Conservation (phyloP, 2,113 vertebrate genomes). For the Accipiter virgatus region DNA sequence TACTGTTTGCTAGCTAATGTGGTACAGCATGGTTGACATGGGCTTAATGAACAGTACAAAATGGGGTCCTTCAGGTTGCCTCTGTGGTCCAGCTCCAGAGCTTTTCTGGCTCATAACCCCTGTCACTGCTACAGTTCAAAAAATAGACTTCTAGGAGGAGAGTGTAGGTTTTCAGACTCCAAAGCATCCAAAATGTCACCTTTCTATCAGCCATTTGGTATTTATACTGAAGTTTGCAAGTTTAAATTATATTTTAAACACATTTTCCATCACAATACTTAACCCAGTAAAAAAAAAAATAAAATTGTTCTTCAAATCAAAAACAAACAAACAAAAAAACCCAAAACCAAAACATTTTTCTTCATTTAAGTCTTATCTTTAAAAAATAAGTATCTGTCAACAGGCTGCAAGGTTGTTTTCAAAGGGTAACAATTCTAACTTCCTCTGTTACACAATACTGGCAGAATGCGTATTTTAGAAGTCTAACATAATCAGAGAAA, state of each 20-base stretch:
- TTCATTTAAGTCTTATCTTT: background rate
- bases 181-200: background rate
- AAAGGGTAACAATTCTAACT: background rate
- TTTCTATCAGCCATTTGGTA: background rate
- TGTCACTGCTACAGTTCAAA: background rate
- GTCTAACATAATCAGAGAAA: background rate
- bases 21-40: background rate
- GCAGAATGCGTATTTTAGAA: background rate
- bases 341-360: background rate
- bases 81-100: background rate
- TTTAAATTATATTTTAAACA: background rate
- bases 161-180: background rate
- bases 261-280: background rate
- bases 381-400: background rate
- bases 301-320: background rate
- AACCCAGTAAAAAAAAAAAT: rapidly evolving
- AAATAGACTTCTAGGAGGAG: background rate
- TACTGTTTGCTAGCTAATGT: background rate
- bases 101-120: background rate
- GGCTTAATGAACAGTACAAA: background rate
- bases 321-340: background rate
- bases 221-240: background rate
- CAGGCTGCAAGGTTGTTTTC: background rate
- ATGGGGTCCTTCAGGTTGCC: background rate
- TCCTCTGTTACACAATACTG: background rate